Percentiles rank a stretch among this genome's conserved stretches.
These are phyloP conservation scores for Mizuhopecten yessoensis DNA, from an alignment of 1,140 invertebrate species.

Conservation along the genomic window DNA sequence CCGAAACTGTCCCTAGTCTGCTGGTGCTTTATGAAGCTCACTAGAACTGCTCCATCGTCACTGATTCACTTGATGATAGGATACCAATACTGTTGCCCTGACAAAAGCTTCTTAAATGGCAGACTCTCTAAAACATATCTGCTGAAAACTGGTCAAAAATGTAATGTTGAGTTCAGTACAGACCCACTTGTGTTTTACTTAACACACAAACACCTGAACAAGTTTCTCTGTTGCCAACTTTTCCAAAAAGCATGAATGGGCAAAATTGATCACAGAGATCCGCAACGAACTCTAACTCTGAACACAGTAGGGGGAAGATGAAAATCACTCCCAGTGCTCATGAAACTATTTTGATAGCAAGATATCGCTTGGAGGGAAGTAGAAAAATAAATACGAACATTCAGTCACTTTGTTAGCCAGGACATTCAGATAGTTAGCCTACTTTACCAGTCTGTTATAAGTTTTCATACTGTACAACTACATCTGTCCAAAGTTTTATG, in stretches of 20 bases:
- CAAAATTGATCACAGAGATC: not conserved
- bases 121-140: not conserved
- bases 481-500: not conserved
- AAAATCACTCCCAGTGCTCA: not conserved
- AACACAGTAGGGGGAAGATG: not conserved
- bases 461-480: not conserved
- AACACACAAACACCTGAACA: not conserved
- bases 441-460: not conserved
- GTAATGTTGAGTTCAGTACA: too few relatives aligned
- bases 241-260: not conserved
- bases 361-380: not conserved
- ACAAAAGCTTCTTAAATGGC: not conserved
- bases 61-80: not conserved
- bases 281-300: not conserved
- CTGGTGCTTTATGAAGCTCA: not conserved
- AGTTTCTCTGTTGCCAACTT: conserved; percentile 1
- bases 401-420: too few relatives aligned
- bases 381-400: conserved; percentile 21
- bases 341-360: not conserved
- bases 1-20: not conserved
- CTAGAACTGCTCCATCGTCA: not conserved
- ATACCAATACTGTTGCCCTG: not conserved
- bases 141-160: not conserved
- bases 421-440: not conserved
- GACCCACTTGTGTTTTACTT: not conserved